phyloP scores from a whole-genome alignment of 2,113 vertebrate genomes.

The Eulemur rufifrons region DNA sequence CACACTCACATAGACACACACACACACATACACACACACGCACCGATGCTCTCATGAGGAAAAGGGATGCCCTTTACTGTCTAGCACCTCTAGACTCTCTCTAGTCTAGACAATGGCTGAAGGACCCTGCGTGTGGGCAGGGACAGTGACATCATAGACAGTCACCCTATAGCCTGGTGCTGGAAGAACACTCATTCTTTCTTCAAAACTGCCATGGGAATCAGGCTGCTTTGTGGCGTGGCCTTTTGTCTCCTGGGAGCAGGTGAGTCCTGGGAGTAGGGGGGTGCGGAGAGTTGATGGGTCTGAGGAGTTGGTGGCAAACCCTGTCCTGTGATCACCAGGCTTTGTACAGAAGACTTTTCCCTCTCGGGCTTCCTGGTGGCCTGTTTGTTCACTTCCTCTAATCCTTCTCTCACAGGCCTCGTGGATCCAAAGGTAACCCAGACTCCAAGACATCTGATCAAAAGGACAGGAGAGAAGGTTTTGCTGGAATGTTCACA shows the following conservation, averaged over 20 bases:
- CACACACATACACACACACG: background rate
- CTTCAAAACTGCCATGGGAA: conserved; percentile 20
- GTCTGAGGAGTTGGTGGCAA: background rate
- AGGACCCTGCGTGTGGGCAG: background rate
- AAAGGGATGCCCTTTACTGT: background rate
- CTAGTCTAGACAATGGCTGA: background rate
- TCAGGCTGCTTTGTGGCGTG: conserved; percentile 42
- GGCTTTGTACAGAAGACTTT: too few relatives aligned
- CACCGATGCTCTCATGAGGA: rapidly evolving
- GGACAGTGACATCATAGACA: background rate
- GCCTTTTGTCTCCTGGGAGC: conserved; percentile 59
- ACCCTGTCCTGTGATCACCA: background rate
- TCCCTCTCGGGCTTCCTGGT: background rate
- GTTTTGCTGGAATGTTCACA: background rate
- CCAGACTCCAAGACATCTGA: background rate
- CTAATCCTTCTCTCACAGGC: background rate
- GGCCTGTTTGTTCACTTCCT: background rate
- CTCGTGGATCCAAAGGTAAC: background rate
- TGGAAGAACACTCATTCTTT: background rate
- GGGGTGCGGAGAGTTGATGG: conserved; percentile 63
- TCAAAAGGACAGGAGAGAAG: background rate
- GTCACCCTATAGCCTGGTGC: background rate
- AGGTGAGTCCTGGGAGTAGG: conserved; percentile 20
- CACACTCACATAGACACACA: background rate
- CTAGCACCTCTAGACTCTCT: background rate